Conservation (phyloP, 2,113 vertebrate species). For the Pelecanoides urinatrix region DNA sequence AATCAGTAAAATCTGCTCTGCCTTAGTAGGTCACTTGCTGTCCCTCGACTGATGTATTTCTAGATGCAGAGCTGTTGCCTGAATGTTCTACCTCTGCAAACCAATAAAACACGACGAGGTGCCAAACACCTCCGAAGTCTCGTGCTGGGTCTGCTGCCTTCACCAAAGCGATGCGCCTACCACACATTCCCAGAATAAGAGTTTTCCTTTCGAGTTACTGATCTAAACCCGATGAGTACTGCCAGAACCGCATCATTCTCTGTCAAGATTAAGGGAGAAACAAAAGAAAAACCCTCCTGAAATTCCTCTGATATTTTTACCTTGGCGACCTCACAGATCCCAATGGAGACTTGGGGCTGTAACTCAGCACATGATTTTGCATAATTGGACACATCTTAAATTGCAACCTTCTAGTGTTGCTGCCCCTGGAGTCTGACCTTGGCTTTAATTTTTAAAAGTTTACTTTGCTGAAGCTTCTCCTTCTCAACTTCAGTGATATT, state of each 20-base stretch:
- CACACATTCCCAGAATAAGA: not conserved
- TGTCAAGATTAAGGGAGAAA: not conserved
- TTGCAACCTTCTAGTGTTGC: not conserved
- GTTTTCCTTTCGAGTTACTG: not conserved
- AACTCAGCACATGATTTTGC: slow-evolving; percentile 38
- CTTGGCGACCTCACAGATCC: not conserved
- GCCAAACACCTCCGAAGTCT: not conserved
- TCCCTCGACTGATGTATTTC: not conserved
- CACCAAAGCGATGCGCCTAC: not conserved
- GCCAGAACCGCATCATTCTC: not conserved
- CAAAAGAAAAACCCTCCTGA: not conserved
- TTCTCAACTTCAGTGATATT: not conserved
- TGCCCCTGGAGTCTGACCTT: not conserved
- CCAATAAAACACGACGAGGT: not conserved
- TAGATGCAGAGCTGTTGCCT: not conserved
- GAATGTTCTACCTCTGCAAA: not conserved
- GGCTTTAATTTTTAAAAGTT: slow-evolving; percentile 53
- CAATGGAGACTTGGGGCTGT: not conserved
- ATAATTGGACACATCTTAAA: slow-evolving; percentile 16
- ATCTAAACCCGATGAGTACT: not conserved
- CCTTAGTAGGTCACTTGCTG: not conserved
- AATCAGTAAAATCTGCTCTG: not conserved
- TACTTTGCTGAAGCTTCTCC: slow-evolving; percentile 11
- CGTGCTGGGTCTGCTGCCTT: not conserved
- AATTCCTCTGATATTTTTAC: not conserved